A percentile compares a stretch with the other conserved stretches of the same genome.
Conservation (phyloP, 2,888 invertebrate species). For the Mythimna pallens region DNA sequence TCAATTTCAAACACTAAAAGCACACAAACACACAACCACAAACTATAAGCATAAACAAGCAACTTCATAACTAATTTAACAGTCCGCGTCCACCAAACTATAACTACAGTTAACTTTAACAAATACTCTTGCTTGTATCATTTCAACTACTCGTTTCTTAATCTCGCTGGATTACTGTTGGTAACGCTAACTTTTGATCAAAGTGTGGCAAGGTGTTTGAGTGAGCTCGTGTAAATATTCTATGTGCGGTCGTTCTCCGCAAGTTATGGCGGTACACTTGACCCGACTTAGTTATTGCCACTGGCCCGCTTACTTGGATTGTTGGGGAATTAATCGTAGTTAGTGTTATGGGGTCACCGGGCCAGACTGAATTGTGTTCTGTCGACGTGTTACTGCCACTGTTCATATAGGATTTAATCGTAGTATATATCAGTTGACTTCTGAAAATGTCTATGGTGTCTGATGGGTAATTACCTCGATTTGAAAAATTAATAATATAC, state of each 20-base stretch:
- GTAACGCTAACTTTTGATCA: slow-evolving; percentile 66
- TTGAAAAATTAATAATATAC: too few relatives aligned
- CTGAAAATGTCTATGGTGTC: background rate
- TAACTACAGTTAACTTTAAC: slow-evolving; percentile 48
- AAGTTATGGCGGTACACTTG: slow-evolving; percentile 73
- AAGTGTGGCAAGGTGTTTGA: slow-evolving; percentile 61
- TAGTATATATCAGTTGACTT: background rate
- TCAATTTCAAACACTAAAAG: slow-evolving; percentile 48
- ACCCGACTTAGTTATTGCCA: slow-evolving; percentile 67
- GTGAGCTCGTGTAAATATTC: slow-evolving; percentile 75
- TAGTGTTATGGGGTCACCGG: slow-evolving; percentile 57
- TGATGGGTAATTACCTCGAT: too few relatives aligned
- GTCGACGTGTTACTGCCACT: slow-evolving; percentile 26
- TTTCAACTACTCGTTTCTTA: slow-evolving; percentile 49
- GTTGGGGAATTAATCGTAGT: slow-evolving; percentile 62
- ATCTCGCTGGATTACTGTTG: slow-evolving; percentile 54
- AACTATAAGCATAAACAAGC: slow-evolving; percentile 51
- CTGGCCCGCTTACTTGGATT: slow-evolving; percentile 60
- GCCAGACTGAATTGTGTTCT: slow-evolving; percentile 30
- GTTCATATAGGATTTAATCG: slow-evolving; percentile 5
- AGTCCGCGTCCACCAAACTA: slow-evolving; percentile 36
- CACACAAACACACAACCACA: slow-evolving; percentile 35
- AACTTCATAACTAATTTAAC: slow-evolving; percentile 50
- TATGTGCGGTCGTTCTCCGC: slow-evolving; percentile 72
- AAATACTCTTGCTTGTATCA: slow-evolving; percentile 42